Percentiles rank a stretch among this genome's conserved stretches.
Evolutionary conservation across 2,113 vertebrate species (phyloP).

Genomic region (Mesembrinibis cayennensis): DNA sequence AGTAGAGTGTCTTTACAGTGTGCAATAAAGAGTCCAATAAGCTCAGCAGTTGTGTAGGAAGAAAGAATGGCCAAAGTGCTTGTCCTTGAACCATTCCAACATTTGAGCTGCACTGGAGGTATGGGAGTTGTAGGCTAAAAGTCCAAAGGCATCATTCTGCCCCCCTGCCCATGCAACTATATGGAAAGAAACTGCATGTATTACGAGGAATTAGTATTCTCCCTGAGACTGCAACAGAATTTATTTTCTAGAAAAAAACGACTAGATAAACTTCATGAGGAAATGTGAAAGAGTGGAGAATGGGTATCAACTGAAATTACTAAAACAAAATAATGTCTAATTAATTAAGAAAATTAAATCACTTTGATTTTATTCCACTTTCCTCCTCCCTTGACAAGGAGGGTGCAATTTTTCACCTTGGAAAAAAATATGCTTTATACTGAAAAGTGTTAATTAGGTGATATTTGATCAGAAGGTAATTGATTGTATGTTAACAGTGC

Average conservation of each 20-base stretch:
- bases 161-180: rapidly evolving
- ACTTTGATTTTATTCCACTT: neutral
- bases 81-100: neutral
- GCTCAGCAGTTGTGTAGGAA: neutral
- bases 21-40: neutral
- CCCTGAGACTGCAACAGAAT: neutral
- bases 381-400: neutral
- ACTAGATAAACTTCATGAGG: neutral
- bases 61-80: neutral
- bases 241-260: neutral
- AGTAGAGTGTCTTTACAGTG: neutral
- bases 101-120: neutral
- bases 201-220: neutral
- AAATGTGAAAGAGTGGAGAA: neutral
- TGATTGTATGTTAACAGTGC: neutral
- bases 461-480: neutral
- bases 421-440: neutral
- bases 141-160: neutral
- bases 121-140: neutral
- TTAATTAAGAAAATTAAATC: neutral
- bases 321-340: neutral
- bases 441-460: neutral
- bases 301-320: neutral
- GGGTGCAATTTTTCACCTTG: neutral
- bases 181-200: neutral